A percentile compares a stretch with the other conserved stretches of the same genome.
Conservation (phyloP, 2,888 invertebrate genomes). For the Trachelus tabidus region DNA sequence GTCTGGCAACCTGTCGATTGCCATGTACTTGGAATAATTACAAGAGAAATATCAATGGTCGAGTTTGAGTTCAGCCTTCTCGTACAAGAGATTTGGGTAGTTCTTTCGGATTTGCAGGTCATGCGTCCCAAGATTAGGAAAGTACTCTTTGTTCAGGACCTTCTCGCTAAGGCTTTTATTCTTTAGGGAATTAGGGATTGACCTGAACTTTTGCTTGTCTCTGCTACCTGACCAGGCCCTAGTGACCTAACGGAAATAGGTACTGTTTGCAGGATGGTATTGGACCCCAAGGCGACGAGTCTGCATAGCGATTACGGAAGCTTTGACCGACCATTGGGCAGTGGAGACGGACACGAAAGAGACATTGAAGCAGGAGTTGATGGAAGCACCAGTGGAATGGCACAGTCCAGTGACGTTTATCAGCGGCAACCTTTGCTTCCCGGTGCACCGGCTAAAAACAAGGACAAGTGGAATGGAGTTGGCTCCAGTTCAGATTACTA, state of each 20-base stretch:
- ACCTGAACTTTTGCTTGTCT: background rate
- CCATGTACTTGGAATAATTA: background rate
- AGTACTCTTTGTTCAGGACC: background rate
- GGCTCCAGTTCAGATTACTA: conserved; percentile 66
- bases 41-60: background rate
- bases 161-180: background rate
- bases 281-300: conserved; percentile 72
- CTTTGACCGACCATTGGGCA: conserved; percentile 67
- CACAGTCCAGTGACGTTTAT: conserved; percentile 69
- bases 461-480: conserved; percentile 68
- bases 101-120: background rate
- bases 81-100: background rate
- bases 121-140: background rate
- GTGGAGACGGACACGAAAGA: conserved; percentile 54
- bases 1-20: background rate
- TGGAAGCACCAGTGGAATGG: conserved; percentile 63
- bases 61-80: background rate
- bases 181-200: background rate
- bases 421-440: conserved; percentile 73
- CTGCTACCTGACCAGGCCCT: background rate
- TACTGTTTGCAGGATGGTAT: conserved; percentile 71
- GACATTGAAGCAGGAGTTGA: conserved; percentile 66
- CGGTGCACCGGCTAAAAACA: conserved; percentile 63
- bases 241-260: background rate
- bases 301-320: conserved; percentile 73